Conservation (phyloP, 2,888 invertebrate species). For the Cacoxenus indagator region DNA sequence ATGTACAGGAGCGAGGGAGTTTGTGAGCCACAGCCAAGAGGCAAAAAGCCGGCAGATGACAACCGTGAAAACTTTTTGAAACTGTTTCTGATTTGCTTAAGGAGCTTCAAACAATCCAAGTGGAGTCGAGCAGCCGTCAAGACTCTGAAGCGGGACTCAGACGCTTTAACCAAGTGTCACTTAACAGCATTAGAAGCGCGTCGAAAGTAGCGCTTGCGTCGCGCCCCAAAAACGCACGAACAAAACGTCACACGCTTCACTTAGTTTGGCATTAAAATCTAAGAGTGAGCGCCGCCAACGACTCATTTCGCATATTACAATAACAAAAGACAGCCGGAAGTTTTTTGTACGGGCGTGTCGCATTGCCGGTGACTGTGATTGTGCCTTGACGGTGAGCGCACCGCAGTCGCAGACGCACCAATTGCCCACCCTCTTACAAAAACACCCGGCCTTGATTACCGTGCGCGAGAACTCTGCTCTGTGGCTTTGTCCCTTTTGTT, state of each 20-base stretch:
- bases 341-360: not conserved
- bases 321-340: constrained; percentile 12
- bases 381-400: not conserved
- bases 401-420: not conserved
- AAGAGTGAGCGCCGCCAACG: not conserved
- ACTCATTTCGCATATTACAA: constrained; percentile 17
- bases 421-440: not conserved
- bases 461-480: too few species aligned
- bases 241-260: constrained; percentile 20
- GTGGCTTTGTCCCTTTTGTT: constrained; percentile 4
- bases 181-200: constrained; percentile 10
- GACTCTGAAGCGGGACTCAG: not conserved
- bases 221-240: not conserved
- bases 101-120: not conserved
- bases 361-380: not conserved
- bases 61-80: not conserved
- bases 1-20: not conserved
- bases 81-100: not conserved
- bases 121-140: not conserved
- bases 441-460: too few species aligned
- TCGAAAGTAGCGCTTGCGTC: too few species aligned
- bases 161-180: constrained; percentile 18
- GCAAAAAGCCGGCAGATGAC: constrained; percentile 6
- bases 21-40: not conserved
- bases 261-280: constrained; percentile 8